Conservation (phyloP, 2,797 vertebrate species). For the Pangasius sanitwongsei region DNA sequence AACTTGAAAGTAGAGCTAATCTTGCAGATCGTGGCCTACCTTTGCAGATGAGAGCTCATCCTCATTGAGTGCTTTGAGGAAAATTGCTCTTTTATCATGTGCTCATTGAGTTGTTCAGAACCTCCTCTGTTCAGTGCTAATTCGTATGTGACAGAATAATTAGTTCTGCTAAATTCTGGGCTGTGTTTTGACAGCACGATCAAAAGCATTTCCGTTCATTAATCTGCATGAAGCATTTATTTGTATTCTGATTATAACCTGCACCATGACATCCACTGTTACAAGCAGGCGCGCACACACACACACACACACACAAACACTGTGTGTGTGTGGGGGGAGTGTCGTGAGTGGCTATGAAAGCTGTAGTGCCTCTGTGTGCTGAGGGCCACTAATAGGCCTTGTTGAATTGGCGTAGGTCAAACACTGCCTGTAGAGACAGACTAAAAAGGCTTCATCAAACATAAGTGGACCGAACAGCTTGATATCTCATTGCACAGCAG, state of each 20-base stretch:
- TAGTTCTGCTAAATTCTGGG: constrained; percentile 1
- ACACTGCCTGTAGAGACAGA: neutral
- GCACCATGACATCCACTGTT: neutral
- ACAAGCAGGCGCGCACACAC: neutral
- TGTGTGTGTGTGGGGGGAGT: neutral
- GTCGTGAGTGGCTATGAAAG: neutral
- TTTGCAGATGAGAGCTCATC: neutral
- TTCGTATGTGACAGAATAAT: constrained; percentile 21
- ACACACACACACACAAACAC: neutral
- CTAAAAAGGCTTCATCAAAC: constrained; percentile 25
- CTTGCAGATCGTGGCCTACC: neutral
- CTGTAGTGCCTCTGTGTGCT: constrained; percentile 14
- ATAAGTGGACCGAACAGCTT: constrained; percentile 13
- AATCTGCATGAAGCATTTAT: constrained; percentile 13
- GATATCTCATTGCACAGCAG: constrained; percentile 12
- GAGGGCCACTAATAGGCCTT: constrained; percentile 33
- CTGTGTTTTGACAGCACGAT: constrained; percentile 8
- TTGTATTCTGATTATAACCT: constrained; percentile 16
- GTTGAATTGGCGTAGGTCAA: constrained; percentile 25
- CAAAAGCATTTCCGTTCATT: constrained; percentile 4
- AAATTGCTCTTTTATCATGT: constrained; percentile 3
- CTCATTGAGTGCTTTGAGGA: neutral
- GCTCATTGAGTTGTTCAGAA: constrained; percentile 14
- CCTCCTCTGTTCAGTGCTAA: neutral
- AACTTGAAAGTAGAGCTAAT: constrained; percentile 13